A percentile compares a stretch with the other conserved stretches of the same genome.
Evolutionary conservation across 2,113 vertebrate genomes (phyloP).

Genomic region (Pan troglodytes): NHGRI_mPanTro3-v2.1_pri NC_072414.2:37841001-37841500

Average conservation of each 20-base stretch:
- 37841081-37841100: too few relatives aligned
- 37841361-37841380: background rate
- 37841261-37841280: background rate
- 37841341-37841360: background rate
- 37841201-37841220: background rate
- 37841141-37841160: background rate
- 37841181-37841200: background rate
- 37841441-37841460: background rate
- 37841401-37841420: background rate
- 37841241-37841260: background rate
- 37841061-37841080: background rate
- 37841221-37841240: background rate
- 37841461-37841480: constrained; percentile 12
- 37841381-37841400: background rate
- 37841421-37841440: background rate
- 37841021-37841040: background rate
- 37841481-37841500: background rate
- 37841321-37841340: background rate
- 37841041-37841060: background rate
- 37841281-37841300: background rate
- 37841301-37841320: background rate
- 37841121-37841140: background rate
- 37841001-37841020: background rate
- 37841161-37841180: background rate
- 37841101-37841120: background rate